A percentile compares a stretch with the other conserved stretches of the same genome.
phyloP scores from a whole-genome alignment of 2,888 invertebrate species.

The Pyrrhia umbra region DNA sequence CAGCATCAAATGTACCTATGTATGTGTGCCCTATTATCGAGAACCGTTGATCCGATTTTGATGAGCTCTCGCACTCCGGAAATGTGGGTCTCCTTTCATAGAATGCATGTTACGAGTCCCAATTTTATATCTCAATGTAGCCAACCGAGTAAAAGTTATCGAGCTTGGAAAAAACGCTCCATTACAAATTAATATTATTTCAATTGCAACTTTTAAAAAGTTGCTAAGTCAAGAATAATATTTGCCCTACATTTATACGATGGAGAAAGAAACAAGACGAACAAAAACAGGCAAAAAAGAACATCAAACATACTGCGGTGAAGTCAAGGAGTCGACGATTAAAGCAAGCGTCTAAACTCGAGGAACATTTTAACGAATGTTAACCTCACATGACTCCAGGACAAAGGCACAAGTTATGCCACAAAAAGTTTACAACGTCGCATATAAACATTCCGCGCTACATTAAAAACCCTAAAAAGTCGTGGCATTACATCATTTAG shows the following conservation, averaged over 20 bases:
- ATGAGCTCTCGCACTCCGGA: constrained; percentile 61
- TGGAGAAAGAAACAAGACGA: constrained; percentile 13
- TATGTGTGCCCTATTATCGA: constrained; percentile 52
- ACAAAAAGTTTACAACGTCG: constrained; percentile 61
- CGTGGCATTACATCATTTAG: constrained; percentile 56
- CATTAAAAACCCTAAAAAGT: constrained; percentile 54
- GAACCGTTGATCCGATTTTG: constrained; percentile 66
- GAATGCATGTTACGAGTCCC: constrained; percentile 45
- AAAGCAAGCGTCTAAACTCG: constrained; percentile 48
- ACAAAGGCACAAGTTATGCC: constrained; percentile 60
- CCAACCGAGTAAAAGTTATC: constrained; percentile 19
- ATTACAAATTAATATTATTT: background rate
- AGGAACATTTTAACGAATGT: constrained; percentile 61
- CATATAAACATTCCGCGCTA: constrained; percentile 53
- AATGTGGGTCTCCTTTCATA: constrained; percentile 59
- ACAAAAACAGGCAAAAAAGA: constrained; percentile 27
- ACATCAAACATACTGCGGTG: constrained; percentile 23
- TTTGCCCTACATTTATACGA: constrained; percentile 2
- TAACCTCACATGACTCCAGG: constrained; percentile 58
- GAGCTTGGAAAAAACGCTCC: constrained; percentile 19
- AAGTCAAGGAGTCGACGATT: constrained; percentile 53
- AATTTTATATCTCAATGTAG: constrained; percentile 27
- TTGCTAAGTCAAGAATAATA: background rate
- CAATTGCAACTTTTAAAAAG: background rate
- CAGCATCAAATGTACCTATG: constrained; percentile 23